phyloP scores from a whole-genome alignment of 2,113 vertebrate species.

The Campylorhamphus procurvoides region DNA sequence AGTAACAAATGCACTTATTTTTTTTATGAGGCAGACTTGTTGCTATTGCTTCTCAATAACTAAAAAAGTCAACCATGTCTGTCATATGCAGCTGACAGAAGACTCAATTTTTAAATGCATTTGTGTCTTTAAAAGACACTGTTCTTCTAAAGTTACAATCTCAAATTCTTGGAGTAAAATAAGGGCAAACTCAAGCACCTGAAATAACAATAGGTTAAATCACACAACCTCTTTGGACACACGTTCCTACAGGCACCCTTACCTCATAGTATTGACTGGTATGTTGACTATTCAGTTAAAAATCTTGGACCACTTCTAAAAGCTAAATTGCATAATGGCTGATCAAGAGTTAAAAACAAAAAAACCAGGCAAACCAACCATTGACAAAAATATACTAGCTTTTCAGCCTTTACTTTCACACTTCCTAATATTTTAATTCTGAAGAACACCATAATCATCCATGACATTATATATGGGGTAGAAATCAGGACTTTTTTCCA shows the following conservation, averaged over 20 bases:
- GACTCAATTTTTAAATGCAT: not conserved
- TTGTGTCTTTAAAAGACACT: not conserved
- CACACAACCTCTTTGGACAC: not conserved
- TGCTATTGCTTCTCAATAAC: not conserved
- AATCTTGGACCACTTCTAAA: not conserved
- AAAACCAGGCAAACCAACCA: not conserved
- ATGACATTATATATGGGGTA: accelerated
- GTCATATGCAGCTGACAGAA: accelerated
- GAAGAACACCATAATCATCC: not conserved
- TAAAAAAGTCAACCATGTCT: not conserved
- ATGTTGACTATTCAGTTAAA: not conserved
- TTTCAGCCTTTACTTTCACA: not conserved
- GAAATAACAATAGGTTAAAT: not conserved
- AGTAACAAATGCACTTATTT: not conserved
- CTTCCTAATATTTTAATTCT: not conserved
- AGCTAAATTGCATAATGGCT: not conserved
- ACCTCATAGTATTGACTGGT: not conserved
- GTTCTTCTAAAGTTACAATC: not conserved
- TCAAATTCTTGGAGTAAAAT: not conserved
- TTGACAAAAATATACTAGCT: not conserved
- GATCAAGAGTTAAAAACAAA: not conserved
- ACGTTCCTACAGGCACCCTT: not conserved
- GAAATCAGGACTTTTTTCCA: not conserved
- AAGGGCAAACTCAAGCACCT: not conserved
- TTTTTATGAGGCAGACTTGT: not conserved